Conservation (phyloP, 2,113 vertebrate genomes). For the Coregonus clupeaformis region DNA sequence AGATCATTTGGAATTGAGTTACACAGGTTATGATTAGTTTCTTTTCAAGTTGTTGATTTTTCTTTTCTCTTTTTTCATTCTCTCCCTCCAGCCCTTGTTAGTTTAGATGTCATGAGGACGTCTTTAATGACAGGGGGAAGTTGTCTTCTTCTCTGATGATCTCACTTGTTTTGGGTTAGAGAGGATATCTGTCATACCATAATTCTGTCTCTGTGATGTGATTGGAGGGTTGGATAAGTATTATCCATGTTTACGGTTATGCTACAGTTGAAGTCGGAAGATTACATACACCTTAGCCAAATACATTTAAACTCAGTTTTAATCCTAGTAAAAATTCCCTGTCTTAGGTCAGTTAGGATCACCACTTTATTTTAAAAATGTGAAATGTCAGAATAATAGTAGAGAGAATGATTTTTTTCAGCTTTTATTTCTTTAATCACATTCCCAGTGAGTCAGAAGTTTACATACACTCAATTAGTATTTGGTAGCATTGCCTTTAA, state of each 20-base stretch:
- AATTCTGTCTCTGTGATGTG: background rate
- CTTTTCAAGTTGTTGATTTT: conserved; percentile 65
- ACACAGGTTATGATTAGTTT: conserved; percentile 72
- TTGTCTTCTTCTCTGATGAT: conserved; percentile 44
- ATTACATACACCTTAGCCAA: too few relatives aligned
- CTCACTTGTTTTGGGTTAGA: conserved; percentile 59
- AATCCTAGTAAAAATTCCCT: too few relatives aligned
- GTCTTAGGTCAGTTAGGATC: too few relatives aligned
- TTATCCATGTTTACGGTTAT: background rate
- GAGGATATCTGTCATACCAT: conserved; percentile 60
- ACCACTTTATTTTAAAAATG: too few relatives aligned
- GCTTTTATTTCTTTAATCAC: too few relatives aligned
- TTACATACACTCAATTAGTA: too few relatives aligned
- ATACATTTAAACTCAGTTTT: too few relatives aligned
- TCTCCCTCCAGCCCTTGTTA: conserved; percentile 45
- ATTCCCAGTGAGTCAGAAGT: too few relatives aligned
- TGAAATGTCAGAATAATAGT: too few relatives aligned
- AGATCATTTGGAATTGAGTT: conserved; percentile 68
- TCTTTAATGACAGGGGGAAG: conserved; percentile 57
- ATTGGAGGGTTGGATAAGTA: background rate
- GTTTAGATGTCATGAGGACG: conserved; percentile 53
- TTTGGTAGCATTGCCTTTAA: too few relatives aligned
- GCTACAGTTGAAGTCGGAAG: too few relatives aligned
- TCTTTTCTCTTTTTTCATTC: conserved; percentile 9
- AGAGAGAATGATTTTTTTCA: too few relatives aligned